These are phyloP conservation scores for Python bivittatus DNA, from an alignment of 2,113 vertebrate genomes.

Conservation along the genomic window DNA sequence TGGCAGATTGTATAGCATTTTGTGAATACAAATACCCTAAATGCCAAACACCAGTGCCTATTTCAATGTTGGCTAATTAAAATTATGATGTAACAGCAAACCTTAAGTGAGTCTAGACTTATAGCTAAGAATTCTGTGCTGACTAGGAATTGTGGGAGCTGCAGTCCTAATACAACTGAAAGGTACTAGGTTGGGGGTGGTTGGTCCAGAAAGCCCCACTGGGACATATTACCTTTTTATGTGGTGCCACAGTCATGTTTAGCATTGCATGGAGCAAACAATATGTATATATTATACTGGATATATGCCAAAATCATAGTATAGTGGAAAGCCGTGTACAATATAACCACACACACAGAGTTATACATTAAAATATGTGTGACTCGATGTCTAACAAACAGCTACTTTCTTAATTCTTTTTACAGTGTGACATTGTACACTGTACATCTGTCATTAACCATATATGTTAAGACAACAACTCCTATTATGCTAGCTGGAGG, in stretches of 20 bases:
- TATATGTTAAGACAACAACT: not conserved
- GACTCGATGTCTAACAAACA: not conserved
- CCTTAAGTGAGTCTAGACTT: not conserved
- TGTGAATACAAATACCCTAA: not conserved
- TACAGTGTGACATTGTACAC: not conserved
- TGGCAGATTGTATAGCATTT: not conserved
- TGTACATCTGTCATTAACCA: not conserved
- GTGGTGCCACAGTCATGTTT: not conserved
- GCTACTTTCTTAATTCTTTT: not conserved
- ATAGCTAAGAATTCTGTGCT: not conserved
- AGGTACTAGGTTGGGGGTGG: not conserved
- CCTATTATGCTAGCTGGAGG: not conserved
- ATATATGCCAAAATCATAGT: not conserved
- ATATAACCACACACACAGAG: not conserved
- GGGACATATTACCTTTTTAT: not conserved
- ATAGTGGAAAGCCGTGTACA: not conserved
- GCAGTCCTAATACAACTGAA: not conserved
- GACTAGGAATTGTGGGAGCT: not conserved
- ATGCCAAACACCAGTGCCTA: not conserved
- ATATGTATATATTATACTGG: too few species aligned
- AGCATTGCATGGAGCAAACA: not conserved
- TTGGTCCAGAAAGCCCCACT: not conserved
- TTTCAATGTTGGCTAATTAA: not conserved
- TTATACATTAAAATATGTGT: not conserved
- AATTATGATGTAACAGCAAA: not conserved